Percentiles rank a stretch among this genome's conserved stretches.
phyloP scores from a whole-genome alignment of 2,113 vertebrate species.

The Enhydra lutris region DNA sequence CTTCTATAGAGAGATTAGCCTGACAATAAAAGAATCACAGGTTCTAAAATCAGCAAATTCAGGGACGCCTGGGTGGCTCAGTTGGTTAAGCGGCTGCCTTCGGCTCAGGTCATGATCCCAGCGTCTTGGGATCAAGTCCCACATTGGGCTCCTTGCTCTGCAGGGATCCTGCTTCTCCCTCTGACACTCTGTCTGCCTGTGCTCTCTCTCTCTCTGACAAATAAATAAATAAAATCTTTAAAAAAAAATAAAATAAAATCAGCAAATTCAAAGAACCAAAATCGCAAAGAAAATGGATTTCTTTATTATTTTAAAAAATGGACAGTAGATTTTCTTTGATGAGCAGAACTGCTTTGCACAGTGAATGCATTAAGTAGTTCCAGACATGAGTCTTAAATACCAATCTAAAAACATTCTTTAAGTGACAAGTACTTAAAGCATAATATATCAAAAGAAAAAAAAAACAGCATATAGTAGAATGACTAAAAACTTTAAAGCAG shows the following conservation, averaged over 20 bases:
- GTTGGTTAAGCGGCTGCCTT: too few species aligned
- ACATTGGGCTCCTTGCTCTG: too few species aligned
- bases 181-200: too few species aligned
- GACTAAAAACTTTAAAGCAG: constrained; percentile 1
- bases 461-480: neutral
- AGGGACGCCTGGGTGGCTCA: too few species aligned
- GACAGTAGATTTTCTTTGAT: constrained; percentile 41
- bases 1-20: neutral
- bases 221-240: too few species aligned
- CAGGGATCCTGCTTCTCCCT: too few species aligned
- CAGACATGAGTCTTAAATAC: constrained; percentile 10
- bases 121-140: too few species aligned
- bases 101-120: too few species aligned
- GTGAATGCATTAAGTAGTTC: neutral
- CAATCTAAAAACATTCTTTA: neutral
- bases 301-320: neutral
- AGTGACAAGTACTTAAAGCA: constrained; percentile 26
- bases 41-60: constrained; percentile 40
- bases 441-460: neutral
- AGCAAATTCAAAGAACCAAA: constrained; percentile 27
- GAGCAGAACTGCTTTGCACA: constrained; percentile 27
- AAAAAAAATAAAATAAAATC: too few species aligned
- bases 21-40: constrained; percentile 1
- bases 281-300: constrained; percentile 38
- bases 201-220: too few species aligned